Evolutionary conservation across 2,797 vertebrate genomes (phyloP), one percentile per base, ranked within the genome.

Genomic region (Chanos chanos): DNA sequence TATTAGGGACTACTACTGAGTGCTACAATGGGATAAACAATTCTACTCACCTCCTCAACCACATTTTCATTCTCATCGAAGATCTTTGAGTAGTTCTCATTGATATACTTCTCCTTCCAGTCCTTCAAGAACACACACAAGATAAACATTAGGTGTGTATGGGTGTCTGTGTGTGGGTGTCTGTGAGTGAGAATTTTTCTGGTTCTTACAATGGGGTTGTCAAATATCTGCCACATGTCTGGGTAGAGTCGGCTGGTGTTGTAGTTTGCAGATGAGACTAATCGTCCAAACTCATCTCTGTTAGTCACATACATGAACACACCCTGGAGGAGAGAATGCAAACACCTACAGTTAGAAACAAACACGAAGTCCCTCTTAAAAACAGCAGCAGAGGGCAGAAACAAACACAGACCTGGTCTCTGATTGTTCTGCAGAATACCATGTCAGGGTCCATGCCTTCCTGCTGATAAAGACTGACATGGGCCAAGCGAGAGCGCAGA

Each of bases 201-300:
- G 4, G 9, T 0, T 39, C 86, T 82, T 52, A 94, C 93, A 79
- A 90, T 27, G 0, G 93, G 92, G 68, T 95, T 95, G 78, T 94
- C 90, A 0, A 91, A 93, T 74, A 95, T 94, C 85, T 95, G 94
- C 94, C 94, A 94, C 85, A 95, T 86, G 78, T 95, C 94, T 0
- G 89, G 93, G 70, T 94, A 81, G 0, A 94, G 87, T 5, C 81
- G 83, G 49, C 88, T 89, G 0, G 81, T 91, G 86, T 94, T 93
- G 31, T 91, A 94, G 54, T 77, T 90, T 19, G 80, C 44, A 0
- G 89, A 87, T 2, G 91, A 83, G 56, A 95, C 59, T 43, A 95
- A 81, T 0, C 85, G 89, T 0, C 94, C 93, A 0, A 94, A 95
- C 41, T 95, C 93, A 0, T 94, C 89, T 1, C 85, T 83, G 61